Conservation (phyloP, 2,797 vertebrate species). For the Peromyscus aztecus region DNA sequence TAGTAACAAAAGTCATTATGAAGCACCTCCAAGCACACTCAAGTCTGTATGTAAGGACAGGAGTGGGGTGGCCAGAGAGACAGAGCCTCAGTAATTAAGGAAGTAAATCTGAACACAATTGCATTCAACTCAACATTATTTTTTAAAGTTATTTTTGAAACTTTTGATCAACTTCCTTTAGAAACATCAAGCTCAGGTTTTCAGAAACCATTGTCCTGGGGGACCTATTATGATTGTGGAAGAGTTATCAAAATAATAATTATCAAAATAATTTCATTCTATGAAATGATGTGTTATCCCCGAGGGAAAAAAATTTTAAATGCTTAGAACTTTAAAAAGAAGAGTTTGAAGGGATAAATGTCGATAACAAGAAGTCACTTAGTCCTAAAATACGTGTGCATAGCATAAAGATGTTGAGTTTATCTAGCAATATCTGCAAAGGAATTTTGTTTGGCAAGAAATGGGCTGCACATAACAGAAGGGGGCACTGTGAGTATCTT, state of each 20-base stretch:
- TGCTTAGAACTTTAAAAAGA: neutral
- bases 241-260: neutral
- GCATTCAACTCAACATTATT: neutral
- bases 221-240: neutral
- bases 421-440: neutral
- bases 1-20: neutral
- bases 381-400: neutral
- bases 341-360: neutral
- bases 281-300: neutral
- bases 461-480: neutral
- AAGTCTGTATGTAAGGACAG: neutral
- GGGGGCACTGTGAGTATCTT: neutral
- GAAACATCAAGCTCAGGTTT: neutral
- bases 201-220: neutral
- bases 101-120: neutral
- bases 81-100: neutral
- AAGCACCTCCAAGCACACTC: neutral
- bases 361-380: neutral
- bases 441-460: neutral
- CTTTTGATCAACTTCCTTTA: neutral
- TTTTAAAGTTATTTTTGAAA: slow-evolving; percentile 34
- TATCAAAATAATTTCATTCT: neutral
- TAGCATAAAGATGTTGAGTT: neutral
- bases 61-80: neutral
- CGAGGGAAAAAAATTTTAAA: neutral